Conservation (phyloP, 2,113 vertebrate species). For the Colossoma macropomum region DNA sequence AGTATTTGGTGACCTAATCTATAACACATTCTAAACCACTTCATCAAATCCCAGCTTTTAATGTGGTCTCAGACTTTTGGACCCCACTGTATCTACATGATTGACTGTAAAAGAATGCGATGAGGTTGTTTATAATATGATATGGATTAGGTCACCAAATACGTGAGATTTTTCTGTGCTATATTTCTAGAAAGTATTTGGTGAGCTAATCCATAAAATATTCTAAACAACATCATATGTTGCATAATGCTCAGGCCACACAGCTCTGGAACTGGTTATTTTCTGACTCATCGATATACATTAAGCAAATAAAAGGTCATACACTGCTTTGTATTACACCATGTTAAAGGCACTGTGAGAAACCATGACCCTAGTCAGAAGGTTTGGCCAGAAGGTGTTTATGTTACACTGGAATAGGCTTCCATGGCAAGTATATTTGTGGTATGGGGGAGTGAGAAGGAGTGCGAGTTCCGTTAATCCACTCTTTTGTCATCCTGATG, state of each 20-base stretch:
- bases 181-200: neutral
- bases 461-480: constrained; percentile 68
- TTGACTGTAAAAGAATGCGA: neutral
- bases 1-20: neutral
- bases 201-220: neutral
- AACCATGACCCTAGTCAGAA: constrained; percentile 52
- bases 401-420: constrained; percentile 41
- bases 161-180: neutral
- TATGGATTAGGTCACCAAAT: neutral
- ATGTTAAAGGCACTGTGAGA: constrained; percentile 56
- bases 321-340: constrained; percentile 51
- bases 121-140: neutral
- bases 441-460: constrained; percentile 56
- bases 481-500: constrained; percentile 72
- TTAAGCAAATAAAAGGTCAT: constrained; percentile 16
- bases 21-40: neutral
- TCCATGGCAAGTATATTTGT: constrained; percentile 45
- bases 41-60: neutral
- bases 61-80: neutral
- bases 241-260: neutral
- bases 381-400: constrained; percentile 60
- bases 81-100: neutral
- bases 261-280: neutral
- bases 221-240: neutral
- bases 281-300: neutral